Evolutionary conservation across 2,797 vertebrate species (phyloP).

Genomic region (Dicrostonyx torquatus): DNA sequence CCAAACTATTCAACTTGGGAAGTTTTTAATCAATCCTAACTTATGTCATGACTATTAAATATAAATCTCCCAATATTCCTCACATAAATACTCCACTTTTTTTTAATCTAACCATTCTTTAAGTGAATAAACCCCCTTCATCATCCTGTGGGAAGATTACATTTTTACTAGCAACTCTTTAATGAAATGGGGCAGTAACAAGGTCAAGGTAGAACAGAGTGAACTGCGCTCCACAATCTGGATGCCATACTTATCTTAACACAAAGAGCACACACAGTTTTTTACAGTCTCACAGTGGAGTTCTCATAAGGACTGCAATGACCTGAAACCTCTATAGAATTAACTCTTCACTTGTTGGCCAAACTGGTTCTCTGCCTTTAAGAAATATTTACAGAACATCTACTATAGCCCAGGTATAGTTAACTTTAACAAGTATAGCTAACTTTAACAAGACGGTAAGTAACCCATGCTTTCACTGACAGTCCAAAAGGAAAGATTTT

Average conservation of each 20-base stretch:
- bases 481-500: constrained; percentile 21
- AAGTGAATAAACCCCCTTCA: background rate
- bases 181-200: constrained; percentile 29
- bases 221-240: background rate
- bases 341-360: background rate
- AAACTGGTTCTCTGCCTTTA: constrained; percentile 3
- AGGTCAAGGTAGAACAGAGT: constrained; percentile 40
- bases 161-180: constrained; percentile 54
- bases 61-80: constrained; percentile 18
- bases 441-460: constrained; percentile 40
- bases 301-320: constrained; percentile 28
- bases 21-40: constrained; percentile 36
- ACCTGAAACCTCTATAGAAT: constrained; percentile 3
- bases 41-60: constrained; percentile 12
- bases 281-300: constrained; percentile 14
- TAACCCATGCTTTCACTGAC: background rate
- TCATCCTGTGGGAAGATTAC: background rate
- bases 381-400: constrained; percentile 34
- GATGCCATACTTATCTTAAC: background rate
- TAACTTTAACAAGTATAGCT: constrained; percentile 39
- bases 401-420: background rate
- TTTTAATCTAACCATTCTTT: constrained; percentile 36
- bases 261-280: background rate
- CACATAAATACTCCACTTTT: background rate
- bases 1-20: constrained; percentile 11